These are phyloP conservation scores for Lepidostoma basale DNA, from an alignment of 1,140 invertebrate species.

Conservation along the genomic window DNA sequence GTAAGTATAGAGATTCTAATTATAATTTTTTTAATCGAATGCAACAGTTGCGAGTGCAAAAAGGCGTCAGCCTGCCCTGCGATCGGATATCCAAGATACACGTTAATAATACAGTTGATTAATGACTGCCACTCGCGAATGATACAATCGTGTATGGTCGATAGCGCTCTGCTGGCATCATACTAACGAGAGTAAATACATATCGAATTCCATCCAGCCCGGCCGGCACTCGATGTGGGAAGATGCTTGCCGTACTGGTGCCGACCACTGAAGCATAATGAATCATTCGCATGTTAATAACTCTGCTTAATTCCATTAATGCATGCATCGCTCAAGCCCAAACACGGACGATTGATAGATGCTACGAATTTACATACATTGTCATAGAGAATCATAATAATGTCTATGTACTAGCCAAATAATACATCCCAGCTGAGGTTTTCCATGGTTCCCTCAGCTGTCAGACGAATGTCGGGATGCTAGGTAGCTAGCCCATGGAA, in stretches of 20 bases:
- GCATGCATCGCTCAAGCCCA: background rate
- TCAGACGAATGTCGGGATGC: too few species aligned
- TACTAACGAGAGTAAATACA: conserved; percentile 23
- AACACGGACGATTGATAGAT: background rate
- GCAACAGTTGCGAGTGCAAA: too few species aligned
- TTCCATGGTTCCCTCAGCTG: too few species aligned
- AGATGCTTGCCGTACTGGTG: background rate
- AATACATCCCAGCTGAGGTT: too few species aligned
- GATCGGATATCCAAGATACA: background rate
- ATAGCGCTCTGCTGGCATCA: background rate
- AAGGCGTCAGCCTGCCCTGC: background rate
- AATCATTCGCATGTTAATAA: conserved; percentile 22
- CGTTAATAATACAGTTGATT: conserved; percentile 29
- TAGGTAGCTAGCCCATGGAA: too few species aligned
- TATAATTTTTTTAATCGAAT: too few species aligned
- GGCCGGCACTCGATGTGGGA: conserved; percentile 9
- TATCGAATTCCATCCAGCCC: conserved; percentile 25
- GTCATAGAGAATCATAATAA: too few species aligned
- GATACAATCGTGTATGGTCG: conserved; percentile 28
- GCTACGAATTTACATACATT: too few species aligned
- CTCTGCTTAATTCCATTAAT: conserved; percentile 18
- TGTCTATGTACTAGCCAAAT: too few species aligned
- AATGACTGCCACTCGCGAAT: conserved; percentile 25
- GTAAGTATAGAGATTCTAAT: too few species aligned
- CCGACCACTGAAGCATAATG: background rate